Base-by-base conservation (phyloP, 2,888 invertebrate species). In the Theretra japonica region DNA sequence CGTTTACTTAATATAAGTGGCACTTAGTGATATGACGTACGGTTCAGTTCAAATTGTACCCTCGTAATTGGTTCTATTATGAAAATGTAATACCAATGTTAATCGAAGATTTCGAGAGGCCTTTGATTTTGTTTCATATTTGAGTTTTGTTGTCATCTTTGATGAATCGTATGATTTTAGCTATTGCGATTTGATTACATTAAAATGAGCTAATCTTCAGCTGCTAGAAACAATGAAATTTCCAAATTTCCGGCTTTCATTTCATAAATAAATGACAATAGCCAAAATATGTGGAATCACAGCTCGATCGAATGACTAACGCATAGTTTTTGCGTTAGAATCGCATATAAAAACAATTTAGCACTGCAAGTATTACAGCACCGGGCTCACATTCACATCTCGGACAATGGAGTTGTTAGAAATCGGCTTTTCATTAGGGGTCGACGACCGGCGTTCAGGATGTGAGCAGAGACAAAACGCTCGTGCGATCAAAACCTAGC, bases 391-490 rank as follows among this genome's bases (percentile, higher is more conserved):
- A 83, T 87, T 90, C 88, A 89, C 83, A 85, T 87, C 81, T 80
- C 81, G 65, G 48, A 86, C 82, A 84, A 86, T 84, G 82, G 82
- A 80, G 82, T 79, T 83, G 86, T 83, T 86, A 84, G 85, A 83
- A 84, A 85, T 89, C 84, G 79, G 86, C 90, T 90, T 92, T 92
- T 90, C 90, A 90, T 83, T 79, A 80, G 82, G 86, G 92, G 87
- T 91, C 90, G 83, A 82, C 84, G 86, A 80, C 90, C 83, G 86
- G 78, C 79, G 78, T 70, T 90, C 92, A 93, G 92, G 92, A 93
- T 92, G 87, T 90, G 90, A 86, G 86, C 92, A 91, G 86, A 90
- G 88, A 92, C 92, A 92, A 92, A 89, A 91, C 87, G 84, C 82
- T 79, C 80, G 84, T 75, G 70, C 74, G 82, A 90, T 90, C 90